A percentile compares a stretch with the other conserved stretches of the same genome.
Evolutionary conservation across 2,113 vertebrate species (phyloP).

Genomic region (Sinocyclocheilus anophthalmus): DNA sequence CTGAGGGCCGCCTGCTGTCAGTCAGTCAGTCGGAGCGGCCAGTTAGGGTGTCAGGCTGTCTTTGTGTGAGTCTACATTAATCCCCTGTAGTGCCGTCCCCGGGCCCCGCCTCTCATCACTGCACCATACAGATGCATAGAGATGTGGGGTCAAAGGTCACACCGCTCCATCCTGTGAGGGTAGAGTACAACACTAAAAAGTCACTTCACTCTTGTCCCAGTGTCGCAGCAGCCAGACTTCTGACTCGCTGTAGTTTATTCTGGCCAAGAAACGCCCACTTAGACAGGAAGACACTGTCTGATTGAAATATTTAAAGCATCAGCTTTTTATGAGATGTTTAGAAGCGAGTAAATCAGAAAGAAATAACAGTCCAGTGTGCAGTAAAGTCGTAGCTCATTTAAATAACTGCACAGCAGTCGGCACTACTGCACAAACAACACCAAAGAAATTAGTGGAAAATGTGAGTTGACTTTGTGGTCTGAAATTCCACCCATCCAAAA

Average conservation of each 20-base stretch:
- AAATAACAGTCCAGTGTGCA: not conserved
- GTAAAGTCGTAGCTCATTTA: not conserved
- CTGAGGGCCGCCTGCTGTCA: slow-evolving; percentile 44
- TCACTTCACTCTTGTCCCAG: not conserved
- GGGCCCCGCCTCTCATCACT: slow-evolving; percentile 22
- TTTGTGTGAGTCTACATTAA: slow-evolving; percentile 41
- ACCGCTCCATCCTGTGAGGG: slow-evolving; percentile 11
- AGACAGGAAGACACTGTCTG: not conserved
- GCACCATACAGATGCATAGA: not conserved
- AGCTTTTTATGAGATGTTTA: not conserved
- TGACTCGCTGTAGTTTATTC: not conserved
- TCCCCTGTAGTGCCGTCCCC: slow-evolving; percentile 41
- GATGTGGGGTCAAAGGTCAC: slow-evolving; percentile 7
- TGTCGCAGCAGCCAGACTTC: not conserved
- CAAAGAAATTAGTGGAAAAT: slow-evolving; percentile 2
- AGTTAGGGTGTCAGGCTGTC: slow-evolving; percentile 2
- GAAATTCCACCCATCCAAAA: not conserved
- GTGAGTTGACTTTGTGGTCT: not conserved
- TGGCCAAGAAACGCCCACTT: not conserved
- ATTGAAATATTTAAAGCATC: slow-evolving; percentile 1
- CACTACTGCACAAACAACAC: not conserved
- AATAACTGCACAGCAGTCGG: not conserved
- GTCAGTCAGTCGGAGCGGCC: slow-evolving; percentile 14
- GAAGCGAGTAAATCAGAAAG: not conserved
- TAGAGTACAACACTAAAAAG: slow-evolving; percentile 8